Conservation (phyloP, 1,140 invertebrate species). For the Calephelis virginiensis region DNA sequence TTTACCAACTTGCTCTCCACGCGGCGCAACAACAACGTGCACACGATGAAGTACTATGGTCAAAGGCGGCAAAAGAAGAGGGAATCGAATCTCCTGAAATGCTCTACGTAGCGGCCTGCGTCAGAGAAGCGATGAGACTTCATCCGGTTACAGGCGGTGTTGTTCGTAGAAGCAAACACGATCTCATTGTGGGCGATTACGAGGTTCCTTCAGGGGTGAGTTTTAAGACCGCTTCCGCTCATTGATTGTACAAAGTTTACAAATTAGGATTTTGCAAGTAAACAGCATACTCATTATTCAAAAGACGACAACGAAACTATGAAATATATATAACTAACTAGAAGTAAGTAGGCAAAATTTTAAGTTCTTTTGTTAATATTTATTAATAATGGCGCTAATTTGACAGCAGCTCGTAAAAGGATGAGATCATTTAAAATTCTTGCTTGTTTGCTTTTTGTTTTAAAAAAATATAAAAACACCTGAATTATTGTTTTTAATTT, state of each 20-base stretch:
- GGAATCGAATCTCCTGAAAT: constrained; percentile 41
- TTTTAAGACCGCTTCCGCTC: neutral
- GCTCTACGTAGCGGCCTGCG: constrained; percentile 52
- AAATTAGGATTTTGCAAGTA: too few species aligned
- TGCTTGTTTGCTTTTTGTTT: too few species aligned
- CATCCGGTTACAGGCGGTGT: constrained; percentile 65
- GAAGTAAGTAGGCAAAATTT: too few species aligned
- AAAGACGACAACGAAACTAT: too few species aligned
- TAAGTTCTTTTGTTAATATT: too few species aligned
- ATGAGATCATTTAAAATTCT: too few species aligned
- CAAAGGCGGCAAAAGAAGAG: constrained; percentile 44
- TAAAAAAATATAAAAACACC: too few species aligned
- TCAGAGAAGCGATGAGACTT: constrained; percentile 52
- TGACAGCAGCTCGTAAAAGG: too few species aligned
- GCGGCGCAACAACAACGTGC: constrained; percentile 61
- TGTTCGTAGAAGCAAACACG: constrained; percentile 50
- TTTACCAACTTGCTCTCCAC: constrained; percentile 66
- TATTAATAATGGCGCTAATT: too few species aligned
- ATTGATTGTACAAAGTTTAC: neutral
- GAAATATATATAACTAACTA: too few species aligned
- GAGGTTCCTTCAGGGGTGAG: constrained; percentile 61
- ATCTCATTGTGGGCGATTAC: constrained; percentile 52
- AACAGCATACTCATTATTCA: too few species aligned
- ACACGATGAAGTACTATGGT: constrained; percentile 63
- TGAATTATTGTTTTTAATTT: too few species aligned